phyloP scores from a whole-genome alignment of 2,113 vertebrate species.

The Nothoprocta perdicaria region DNA sequence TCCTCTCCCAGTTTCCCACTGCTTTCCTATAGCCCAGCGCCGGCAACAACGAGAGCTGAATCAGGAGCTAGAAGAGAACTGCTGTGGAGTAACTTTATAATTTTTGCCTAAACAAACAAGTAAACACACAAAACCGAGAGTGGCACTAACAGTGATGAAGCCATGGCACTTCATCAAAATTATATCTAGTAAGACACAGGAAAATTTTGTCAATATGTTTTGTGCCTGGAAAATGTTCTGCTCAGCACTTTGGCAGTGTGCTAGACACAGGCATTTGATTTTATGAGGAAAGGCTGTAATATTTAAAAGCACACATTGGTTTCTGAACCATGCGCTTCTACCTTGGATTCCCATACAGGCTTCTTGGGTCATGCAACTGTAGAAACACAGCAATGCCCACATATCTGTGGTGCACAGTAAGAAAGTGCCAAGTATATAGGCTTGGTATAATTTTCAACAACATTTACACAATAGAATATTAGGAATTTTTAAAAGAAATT shows the following conservation, averaged over 20 bases:
- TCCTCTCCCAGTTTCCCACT: not conserved
- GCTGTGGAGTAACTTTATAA: not conserved
- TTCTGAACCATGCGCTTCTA: not conserved
- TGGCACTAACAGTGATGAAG: constrained; percentile 39
- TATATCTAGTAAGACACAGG: not conserved
- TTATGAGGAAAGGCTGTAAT: not conserved
- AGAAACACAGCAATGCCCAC: rapidly evolving
- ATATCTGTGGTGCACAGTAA: not conserved
- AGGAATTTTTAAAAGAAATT: not conserved
- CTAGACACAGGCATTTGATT: not conserved
- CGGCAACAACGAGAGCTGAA: constrained; percentile 2
- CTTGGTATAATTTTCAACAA: not conserved
- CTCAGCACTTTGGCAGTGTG: constrained; percentile 26
- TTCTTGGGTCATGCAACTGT: rapidly evolving
- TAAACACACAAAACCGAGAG: rapidly evolving
- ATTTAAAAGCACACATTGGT: not conserved
- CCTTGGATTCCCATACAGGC: not conserved
- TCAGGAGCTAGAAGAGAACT: not conserved
- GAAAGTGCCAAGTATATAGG: not conserved
- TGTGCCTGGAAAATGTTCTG: constrained; percentile 39
- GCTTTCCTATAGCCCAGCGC: not conserved
- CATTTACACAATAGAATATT: not conserved
- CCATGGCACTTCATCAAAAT: constrained; percentile 54
- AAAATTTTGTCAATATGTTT: constrained; percentile 34
- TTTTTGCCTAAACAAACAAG: not conserved